These are phyloP conservation scores for Harpagus bidentatus DNA, from an alignment of 2,113 vertebrate species.

Conservation along the genomic window DNA sequence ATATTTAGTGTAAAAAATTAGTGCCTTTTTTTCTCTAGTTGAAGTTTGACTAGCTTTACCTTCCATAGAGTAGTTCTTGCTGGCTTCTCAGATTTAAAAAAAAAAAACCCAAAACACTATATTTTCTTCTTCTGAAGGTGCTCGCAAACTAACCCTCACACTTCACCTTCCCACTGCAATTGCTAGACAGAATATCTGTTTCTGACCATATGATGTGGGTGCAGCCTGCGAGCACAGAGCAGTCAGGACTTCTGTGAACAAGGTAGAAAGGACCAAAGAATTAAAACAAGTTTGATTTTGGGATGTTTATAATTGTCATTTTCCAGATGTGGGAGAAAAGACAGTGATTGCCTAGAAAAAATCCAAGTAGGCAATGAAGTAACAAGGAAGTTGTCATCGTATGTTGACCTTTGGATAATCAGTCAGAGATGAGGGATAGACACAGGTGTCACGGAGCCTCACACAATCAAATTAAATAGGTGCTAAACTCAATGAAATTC, in stretches of 20 bases:
- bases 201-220: not conserved
- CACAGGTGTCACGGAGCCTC: not conserved
- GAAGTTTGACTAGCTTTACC: not conserved
- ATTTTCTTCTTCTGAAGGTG: not conserved
- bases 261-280: not conserved
- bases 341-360: not conserved
- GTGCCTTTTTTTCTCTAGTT: not conserved
- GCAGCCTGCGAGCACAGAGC: not conserved
- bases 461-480: too few relatives aligned
- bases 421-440: not conserved
- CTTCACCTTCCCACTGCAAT: not conserved
- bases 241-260: not conserved
- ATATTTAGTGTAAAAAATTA: not conserved
- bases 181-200: not conserved
- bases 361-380: not conserved
- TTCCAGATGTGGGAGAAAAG: not conserved
- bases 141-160: not conserved
- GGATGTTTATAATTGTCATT: not conserved
- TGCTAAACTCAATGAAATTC: too few relatives aligned
- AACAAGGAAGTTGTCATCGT: not conserved
- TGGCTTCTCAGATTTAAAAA: not conserved
- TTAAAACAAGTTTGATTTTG: not conserved
- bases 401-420: not conserved
- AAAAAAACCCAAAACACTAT: accelerated
- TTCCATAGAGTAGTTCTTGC: not conserved